Conservation (phyloP, 2,113 vertebrate genomes). For the Colaptes auratus region DNA sequence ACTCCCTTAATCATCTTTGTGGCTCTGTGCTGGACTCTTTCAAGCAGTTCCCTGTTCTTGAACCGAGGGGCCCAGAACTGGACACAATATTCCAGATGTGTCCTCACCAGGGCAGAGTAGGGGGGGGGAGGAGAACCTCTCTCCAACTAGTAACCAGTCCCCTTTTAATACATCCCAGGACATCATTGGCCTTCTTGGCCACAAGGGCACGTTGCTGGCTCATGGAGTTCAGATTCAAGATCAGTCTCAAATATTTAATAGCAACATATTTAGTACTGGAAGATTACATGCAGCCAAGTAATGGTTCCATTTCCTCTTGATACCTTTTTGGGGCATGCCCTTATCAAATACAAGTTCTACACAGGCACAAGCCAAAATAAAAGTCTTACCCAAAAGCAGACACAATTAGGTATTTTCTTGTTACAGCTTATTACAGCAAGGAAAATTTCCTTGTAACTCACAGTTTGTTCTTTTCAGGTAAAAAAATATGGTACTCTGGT, state of each 20-base stretch:
- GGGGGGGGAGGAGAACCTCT: no score
- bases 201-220: no score
- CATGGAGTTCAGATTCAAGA: background rate
- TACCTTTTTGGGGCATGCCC: background rate
- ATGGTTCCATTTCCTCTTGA: background rate
- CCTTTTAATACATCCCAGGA: no score
- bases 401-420: background rate
- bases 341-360: background rate
- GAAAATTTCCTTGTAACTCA: background rate
- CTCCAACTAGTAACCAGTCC: no score
- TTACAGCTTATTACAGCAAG: background rate
- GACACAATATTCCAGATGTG: no score
- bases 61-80: no score
- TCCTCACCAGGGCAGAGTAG: no score
- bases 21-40: no score
- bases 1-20: no score
- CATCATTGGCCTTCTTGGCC: no score
- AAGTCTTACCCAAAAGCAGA: background rate
- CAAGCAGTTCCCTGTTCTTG: no score
- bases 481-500: background rate
- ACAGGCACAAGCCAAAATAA: background rate
- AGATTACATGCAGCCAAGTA: background rate
- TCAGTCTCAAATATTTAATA: background rate
- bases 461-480: background rate
- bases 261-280: background rate